A percentile compares a stretch with the other conserved stretches of the same genome.
These are phyloP conservation scores for Cololabis saira DNA, from an alignment of 2,113 vertebrate species.

Conservation along the genomic window DNA sequence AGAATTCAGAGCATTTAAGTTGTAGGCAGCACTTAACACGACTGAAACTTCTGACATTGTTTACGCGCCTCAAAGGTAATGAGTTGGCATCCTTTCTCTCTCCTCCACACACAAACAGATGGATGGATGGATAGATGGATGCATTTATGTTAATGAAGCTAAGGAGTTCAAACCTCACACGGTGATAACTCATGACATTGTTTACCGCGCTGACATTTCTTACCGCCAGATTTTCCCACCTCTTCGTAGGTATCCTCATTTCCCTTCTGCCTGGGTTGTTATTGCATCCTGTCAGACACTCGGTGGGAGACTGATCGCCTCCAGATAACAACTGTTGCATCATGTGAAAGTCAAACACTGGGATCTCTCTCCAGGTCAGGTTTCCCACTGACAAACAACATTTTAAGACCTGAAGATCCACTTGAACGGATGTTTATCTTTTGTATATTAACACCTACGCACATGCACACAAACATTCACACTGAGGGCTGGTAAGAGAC, in stretches of 20 bases:
- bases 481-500: not conserved
- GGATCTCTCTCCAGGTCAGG: conserved; percentile 11
- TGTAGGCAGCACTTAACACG: conserved; percentile 22
- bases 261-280: conserved; percentile 14
- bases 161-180: conserved; percentile 23
- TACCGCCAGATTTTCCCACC: conserved; percentile 26
- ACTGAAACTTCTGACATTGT: conserved; percentile 58
- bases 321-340: conserved; percentile 33
- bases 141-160: conserved; percentile 1
- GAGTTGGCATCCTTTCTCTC: conserved; percentile 42
- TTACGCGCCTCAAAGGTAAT: conserved; percentile 52
- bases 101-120: conserved; percentile 3
- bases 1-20: conserved; percentile 43
- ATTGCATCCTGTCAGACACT: conserved; percentile 16
- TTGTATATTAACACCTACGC: not conserved
- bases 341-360: conserved; percentile 22
- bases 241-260: conserved; percentile 9
- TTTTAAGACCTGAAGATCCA: not conserved
- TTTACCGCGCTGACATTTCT: conserved; percentile 30
- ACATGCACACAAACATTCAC: not conserved
- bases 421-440: conserved; percentile 1
- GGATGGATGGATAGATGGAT: conserved; percentile 25
- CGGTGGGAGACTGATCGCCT: conserved; percentile 20
- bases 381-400: conserved; percentile 14
- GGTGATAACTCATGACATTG: conserved; percentile 32